Evolutionary conservation across 1,140 invertebrate genomes (phyloP), one percentile per base, ranked within the genome.

Genomic region (Calliphora vicina): DNA sequence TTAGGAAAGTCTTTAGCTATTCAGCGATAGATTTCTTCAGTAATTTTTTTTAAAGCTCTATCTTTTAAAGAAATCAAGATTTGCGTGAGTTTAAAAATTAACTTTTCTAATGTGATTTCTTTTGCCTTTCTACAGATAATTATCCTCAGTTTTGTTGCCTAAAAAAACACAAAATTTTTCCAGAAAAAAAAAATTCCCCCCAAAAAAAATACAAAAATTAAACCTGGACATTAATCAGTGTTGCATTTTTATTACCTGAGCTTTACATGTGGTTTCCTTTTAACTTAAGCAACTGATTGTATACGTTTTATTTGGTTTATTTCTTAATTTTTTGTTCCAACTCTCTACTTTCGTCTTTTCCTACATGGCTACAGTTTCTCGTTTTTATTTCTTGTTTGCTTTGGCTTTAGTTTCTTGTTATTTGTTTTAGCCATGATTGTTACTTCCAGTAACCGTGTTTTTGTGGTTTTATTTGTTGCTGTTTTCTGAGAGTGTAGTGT

Each of bases 211-310:
- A 67, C 8, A 67, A 23, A 67, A 67, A 35, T 35, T 35, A 35
- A 35, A 35, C 35, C 35, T 35, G 61, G 9, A 43, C 74, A 78
- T 78, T 78, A 78, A 78, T 78, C 74, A 78, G 74, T 43, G 74
- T 78, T 78, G 74, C 74, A 78, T 78, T 78, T 78, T 78, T 78
- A 78, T 78, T 78, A 78, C 74, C 74, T 78, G 20, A 20, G 74
- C 42, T 78, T 78, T 78, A 78, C 74, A 43, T 78, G 74, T 78
- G 74, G 74, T 78, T 78, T 78, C 61, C 42, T 45, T 78, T 78
- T 78, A 20, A 43, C 35, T 13, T 25, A 0, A n/a, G 73, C 73
- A 20, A 67, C n/a, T 67, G 61, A 67, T 67, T 67, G 61, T 67
- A 23, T 4, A 67, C 15, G n/a, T 67, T 67, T 67, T 23, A 23